phyloP scores from a whole-genome alignment of 2,888 invertebrate genomes.

The Cotesia congregata region DNA sequence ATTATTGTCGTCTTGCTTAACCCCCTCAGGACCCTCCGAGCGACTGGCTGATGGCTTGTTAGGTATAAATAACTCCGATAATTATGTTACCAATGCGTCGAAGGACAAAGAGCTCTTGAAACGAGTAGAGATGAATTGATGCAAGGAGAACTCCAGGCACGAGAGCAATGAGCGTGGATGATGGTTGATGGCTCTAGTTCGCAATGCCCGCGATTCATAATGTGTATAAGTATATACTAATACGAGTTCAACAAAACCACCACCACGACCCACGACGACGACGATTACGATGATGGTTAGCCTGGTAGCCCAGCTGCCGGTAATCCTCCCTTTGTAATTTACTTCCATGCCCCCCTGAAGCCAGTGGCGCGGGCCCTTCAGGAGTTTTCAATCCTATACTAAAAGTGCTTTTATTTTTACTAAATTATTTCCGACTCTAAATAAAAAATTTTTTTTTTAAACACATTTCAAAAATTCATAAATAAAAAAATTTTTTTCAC shows the following conservation, averaged over 20 bases:
- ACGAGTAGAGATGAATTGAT: slow-evolving; percentile 61
- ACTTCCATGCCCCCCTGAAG: slow-evolving; percentile 64
- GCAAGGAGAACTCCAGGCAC: slow-evolving; percentile 67
- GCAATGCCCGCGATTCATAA: background rate
- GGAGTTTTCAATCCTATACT: slow-evolving; percentile 35
- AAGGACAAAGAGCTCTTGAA: slow-evolving; percentile 68
- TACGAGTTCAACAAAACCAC: slow-evolving; percentile 21
- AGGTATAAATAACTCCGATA: slow-evolving; percentile 65
- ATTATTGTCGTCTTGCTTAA: slow-evolving; percentile 40
- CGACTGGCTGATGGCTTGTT: slow-evolving; percentile 67
- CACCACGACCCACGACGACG: slow-evolving; percentile 37
- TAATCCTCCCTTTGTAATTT: slow-evolving; percentile 71
- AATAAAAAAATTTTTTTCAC: too few relatives aligned
- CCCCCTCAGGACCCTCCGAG: slow-evolving; percentile 53
- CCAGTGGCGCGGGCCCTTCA: slow-evolving; percentile 61
- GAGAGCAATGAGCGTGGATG: slow-evolving; percentile 42
- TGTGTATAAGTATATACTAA: slow-evolving; percentile 14
- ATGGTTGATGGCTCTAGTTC: slow-evolving; percentile 30
- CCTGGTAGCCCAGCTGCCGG: slow-evolving; percentile 70
- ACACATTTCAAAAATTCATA: too few relatives aligned
- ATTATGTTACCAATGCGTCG: slow-evolving; percentile 70
- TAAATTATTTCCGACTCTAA: background rate
- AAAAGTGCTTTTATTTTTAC: slow-evolving; percentile 20
- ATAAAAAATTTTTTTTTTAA: background rate
- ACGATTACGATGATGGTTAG: slow-evolving; percentile 58